These are phyloP conservation scores for Telmatherina bonti DNA, from an alignment of 2,797 vertebrate genomes.

Conservation along the genomic window DNA sequence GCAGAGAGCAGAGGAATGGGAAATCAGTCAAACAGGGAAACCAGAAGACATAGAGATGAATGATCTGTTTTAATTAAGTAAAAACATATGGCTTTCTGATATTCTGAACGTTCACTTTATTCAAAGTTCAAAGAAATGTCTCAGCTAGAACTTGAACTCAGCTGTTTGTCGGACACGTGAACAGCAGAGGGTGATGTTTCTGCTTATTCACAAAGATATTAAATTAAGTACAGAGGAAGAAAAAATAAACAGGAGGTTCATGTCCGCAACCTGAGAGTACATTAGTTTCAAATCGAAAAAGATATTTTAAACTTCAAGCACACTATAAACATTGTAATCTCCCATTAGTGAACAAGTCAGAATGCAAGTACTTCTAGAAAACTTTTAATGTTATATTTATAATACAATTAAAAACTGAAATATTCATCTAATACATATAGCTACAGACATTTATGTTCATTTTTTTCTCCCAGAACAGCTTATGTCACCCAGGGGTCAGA, in stretches of 20 bases:
- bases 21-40: neutral
- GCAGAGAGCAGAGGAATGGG: neutral
- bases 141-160: too few relatives aligned
- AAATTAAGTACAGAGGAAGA: neutral
- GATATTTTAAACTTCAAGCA: too few relatives aligned
- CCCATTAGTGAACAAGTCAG: neutral
- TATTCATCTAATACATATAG: neutral
- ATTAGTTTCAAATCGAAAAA: neutral
- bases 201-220: neutral
- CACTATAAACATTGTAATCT: neutral
- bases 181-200: constrained; percentile 57
- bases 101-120: too few relatives aligned
- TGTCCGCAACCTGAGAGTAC: too few relatives aligned
- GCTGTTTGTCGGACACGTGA: neutral
- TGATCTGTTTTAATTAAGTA: neutral
- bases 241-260: neutral
- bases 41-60: neutral
- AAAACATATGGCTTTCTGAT: neutral
- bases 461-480: neutral
- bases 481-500: neutral
- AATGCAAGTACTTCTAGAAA: neutral
- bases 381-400: neutral
- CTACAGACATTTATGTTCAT: neutral
- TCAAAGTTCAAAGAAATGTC: too few relatives aligned
- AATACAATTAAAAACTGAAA: neutral